phyloP scores from a whole-genome alignment of 2,113 vertebrate species.

The Seriola quinqueradiata region DNA sequence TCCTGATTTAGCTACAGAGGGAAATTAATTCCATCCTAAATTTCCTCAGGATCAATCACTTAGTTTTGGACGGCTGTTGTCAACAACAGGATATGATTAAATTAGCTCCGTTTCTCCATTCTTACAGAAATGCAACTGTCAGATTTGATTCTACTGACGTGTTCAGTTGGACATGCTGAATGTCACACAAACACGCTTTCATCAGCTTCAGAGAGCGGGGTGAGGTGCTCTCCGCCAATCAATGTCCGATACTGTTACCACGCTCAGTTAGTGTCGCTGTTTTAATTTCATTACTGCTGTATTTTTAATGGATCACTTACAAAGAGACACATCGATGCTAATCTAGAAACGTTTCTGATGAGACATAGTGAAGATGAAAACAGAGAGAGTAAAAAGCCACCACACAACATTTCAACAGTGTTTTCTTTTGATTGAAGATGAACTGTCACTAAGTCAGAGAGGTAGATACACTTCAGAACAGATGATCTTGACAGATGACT shows the following conservation, averaged over 20 bases:
- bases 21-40: slow-evolving; percentile 32
- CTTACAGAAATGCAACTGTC: slow-evolving; percentile 58
- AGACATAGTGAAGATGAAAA: slow-evolving; percentile 8
- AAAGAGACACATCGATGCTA: not conserved
- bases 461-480: slow-evolving; percentile 16
- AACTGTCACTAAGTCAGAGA: slow-evolving; percentile 23
- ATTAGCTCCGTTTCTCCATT: slow-evolving; percentile 44
- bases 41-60: slow-evolving; percentile 56
- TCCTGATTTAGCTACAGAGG: slow-evolving; percentile 24
- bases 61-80: slow-evolving; percentile 32
- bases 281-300: slow-evolving; percentile 29
- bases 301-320: slow-evolving; percentile 1
- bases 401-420: slow-evolving; percentile 2
- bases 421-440: slow-evolving; percentile 44
- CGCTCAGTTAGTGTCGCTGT: slow-evolving; percentile 1
- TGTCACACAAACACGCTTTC: slow-evolving; percentile 57
- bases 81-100: slow-evolving; percentile 55
- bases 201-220: slow-evolving; percentile 39
- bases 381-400: not conserved
- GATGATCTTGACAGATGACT: slow-evolving; percentile 47
- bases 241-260: slow-evolving; percentile 52
- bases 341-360: not conserved
- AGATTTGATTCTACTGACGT: slow-evolving; percentile 51
- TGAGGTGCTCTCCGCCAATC: slow-evolving; percentile 61
- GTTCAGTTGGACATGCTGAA: slow-evolving; percentile 35